These are phyloP conservation scores for Acrossocheilus wenchowensis DNA, from an alignment of 2,797 vertebrate species.

Conservation along the genomic window DNA sequence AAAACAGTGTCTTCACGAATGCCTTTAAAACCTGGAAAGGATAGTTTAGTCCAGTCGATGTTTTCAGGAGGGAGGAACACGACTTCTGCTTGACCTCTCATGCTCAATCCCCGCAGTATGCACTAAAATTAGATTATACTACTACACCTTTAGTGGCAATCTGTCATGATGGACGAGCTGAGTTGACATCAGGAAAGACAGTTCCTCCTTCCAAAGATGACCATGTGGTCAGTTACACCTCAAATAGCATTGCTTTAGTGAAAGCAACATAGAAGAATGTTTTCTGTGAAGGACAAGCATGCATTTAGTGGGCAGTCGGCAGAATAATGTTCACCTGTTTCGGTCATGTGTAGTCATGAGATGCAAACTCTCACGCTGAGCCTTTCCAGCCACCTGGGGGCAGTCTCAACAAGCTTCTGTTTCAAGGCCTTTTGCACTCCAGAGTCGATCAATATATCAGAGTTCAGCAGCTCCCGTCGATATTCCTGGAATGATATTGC, in stretches of 20 bases:
- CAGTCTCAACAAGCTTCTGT: conserved; percentile 42
- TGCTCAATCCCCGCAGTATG: conserved; percentile 9
- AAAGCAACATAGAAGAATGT: neutral
- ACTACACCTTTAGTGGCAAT: neutral
- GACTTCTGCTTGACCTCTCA: conserved; percentile 12
- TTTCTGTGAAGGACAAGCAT: neutral
- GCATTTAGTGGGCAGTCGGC: neutral
- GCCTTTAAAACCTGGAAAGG: neutral
- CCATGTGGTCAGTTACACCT: neutral
- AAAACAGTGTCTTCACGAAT: neutral
- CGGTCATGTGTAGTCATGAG: neutral
- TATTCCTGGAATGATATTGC: conserved; percentile 55
- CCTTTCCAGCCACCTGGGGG: conserved; percentile 52
- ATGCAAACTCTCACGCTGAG: neutral
- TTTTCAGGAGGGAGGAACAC: neutral
- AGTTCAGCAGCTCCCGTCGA: conserved; percentile 54
- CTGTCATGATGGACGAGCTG: neutral
- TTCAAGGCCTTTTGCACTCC: conserved; percentile 53
- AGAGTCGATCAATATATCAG: conserved; percentile 56
- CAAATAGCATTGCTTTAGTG: neutral
- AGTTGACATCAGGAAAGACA: neutral
- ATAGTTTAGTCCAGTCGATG: neutral
- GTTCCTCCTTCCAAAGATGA: neutral
- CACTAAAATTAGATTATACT: neutral
- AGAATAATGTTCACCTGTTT: neutral